Percentiles rank a stretch among this genome's conserved stretches.
phyloP scores from a whole-genome alignment of 1,140 invertebrate genomes.

The Caenorhabditis briggsae region DNA sequence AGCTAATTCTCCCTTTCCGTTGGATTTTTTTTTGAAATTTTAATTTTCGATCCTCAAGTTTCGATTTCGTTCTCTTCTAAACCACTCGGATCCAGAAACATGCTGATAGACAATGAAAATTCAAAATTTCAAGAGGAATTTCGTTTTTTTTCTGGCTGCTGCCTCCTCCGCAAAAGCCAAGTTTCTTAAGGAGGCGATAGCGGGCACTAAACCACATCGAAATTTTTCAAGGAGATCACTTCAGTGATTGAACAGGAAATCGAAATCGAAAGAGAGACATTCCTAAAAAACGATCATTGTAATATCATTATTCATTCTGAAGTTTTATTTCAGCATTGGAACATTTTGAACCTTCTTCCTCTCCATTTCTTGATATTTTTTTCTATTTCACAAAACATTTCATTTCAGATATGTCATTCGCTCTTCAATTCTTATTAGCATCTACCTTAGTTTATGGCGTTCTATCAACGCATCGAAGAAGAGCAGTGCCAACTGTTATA shows the following conservation, averaged over 20 bases:
- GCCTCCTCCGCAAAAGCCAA: neutral
- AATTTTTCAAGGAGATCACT: slow-evolving; percentile 33
- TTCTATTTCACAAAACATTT: neutral
- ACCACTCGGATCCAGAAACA: slow-evolving; percentile 44
- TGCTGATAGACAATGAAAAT: slow-evolving; percentile 29
- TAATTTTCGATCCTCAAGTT: slow-evolving; percentile 45
- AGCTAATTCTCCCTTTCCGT: neutral
- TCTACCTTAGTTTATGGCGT: neutral
- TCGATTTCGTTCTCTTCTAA: neutral
- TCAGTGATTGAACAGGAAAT: slow-evolving; percentile 42
- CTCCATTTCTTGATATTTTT: neutral
- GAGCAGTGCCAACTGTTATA: slow-evolving; percentile 10
- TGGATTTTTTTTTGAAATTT: neutral
- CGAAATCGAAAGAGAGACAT: slow-evolving; percentile 13
- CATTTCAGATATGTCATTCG: slow-evolving; percentile 35
- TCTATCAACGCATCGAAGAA: neutral
- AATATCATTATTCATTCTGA: neutral
- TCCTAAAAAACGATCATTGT: slow-evolving; percentile 14
- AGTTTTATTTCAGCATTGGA: neutral
- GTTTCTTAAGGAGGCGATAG: slow-evolving; percentile 15
- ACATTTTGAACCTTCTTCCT: neutral
- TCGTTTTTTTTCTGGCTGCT: slow-evolving; percentile 12
- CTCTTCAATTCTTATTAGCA: slow-evolving; percentile 12
- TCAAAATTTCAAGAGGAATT: slow-evolving; percentile 30
- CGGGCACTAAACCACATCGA: slow-evolving; percentile 25